Percentiles rank a stretch among this genome's conserved stretches.
These are phyloP conservation scores for Clusia tigrina DNA, from an alignment of 2,888 invertebrate species.

Conservation along the genomic window DNA sequence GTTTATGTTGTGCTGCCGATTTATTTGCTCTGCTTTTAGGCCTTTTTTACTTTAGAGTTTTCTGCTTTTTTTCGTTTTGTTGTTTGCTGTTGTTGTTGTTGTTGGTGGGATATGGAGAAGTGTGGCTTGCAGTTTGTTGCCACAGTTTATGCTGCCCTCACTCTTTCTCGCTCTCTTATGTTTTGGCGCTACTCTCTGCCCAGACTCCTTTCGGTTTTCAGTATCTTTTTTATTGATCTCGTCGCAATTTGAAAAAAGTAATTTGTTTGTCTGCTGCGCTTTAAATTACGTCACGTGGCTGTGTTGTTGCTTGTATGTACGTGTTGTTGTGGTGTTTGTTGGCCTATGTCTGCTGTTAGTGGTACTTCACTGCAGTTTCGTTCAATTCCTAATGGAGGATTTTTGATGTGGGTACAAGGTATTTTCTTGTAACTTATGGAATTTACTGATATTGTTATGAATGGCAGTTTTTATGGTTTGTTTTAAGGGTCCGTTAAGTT, in stretches of 20 bases:
- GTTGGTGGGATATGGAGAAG: no score
- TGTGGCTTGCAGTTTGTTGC: background rate
- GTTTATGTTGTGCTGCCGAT: background rate
- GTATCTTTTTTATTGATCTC: constrained; percentile 43
- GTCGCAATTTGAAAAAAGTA: constrained; percentile 46
- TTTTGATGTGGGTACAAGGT: no score
- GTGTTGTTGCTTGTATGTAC: constrained; percentile 19
- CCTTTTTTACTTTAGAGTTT: no score
- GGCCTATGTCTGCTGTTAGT: background rate
- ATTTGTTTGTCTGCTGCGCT: constrained; percentile 36
- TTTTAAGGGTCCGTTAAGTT: no score
- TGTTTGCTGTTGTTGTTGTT: no score
- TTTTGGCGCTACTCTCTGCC: background rate
- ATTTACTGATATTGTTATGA: no score
- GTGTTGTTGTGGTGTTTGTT: constrained; percentile 3
- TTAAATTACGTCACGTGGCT: constrained; percentile 45
- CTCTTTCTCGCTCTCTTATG: constrained; percentile 5
- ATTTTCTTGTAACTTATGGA: no score
- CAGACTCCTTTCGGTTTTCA: constrained; percentile 32
- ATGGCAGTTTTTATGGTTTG: no score
- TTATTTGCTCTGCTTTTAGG: background rate
- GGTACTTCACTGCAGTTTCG: no score
- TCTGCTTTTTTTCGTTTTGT: no score
- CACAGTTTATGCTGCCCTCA: constrained; percentile 16
- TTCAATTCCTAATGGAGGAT: no score